Evolutionary conservation across 2,113 vertebrate genomes (phyloP), one percentile per base, ranked within the genome.

Genomic region (Microtus pennsylvanicus): DNA sequence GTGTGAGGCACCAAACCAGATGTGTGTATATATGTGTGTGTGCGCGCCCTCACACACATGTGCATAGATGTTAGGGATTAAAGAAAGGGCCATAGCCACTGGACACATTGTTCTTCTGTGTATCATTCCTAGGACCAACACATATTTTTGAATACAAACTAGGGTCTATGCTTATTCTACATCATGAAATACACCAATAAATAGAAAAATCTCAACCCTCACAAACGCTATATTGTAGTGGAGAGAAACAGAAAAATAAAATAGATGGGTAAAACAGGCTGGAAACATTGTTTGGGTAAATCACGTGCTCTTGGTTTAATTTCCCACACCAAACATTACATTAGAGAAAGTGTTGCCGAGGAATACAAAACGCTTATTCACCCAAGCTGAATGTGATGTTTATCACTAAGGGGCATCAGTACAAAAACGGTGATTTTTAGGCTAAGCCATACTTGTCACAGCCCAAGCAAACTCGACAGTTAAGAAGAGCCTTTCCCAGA

Each of bases 341-440:
- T 24, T 14, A 82, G 89, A 38, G 19, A 55, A 90, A 93, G 16
- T 77, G 35, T 82, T 94, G 76, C n/a, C 65, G 28, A 96, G 30
- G 77, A 90, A 87, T 82, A 24, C 35, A 72, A 90, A 92, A 87
- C 42, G 55, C 69, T 90, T 90, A 2, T 96, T 91, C 17, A 77
- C 5, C 63, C 69, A 30, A 87, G 13, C 7, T 72, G 58, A 81
- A 87, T 10, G 22, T 92, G 9, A 35, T 52, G 30, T 87, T 92
- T 61, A 74, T 88, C 11, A 77, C 50, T 61, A 12, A 38, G 5
- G 6, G 28, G 16, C 3, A 17, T 26, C 22, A 47, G 7, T 72
- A 83, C 42, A 13, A n/a, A 50, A 3, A 81, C 88, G 14, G n/a
- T 78, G 35, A 11, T 58, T 52, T 90, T n/a, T 21, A 61, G 16